Evolutionary conservation across 2,797 vertebrate species (phyloP).

Genomic region (Atherinosoma microstoma): DNA sequence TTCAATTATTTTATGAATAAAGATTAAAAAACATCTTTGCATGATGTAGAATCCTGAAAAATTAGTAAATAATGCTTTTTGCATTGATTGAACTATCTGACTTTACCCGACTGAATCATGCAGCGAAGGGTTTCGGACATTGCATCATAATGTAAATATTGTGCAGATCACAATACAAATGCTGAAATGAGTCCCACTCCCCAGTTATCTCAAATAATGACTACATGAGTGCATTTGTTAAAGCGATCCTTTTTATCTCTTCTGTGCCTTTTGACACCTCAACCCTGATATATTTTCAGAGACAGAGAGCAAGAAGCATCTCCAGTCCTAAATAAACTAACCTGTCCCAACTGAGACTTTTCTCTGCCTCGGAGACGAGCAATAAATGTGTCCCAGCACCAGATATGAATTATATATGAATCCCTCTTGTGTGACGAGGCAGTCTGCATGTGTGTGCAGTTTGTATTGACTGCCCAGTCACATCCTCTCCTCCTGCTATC

Average conservation of each 20-base stretch:
- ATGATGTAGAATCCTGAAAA: too few species aligned
- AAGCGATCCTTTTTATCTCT: background rate
- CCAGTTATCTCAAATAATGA: background rate
- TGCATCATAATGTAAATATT: background rate
- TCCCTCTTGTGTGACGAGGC: slow-evolving; percentile 49
- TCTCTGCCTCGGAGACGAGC: slow-evolving; percentile 42
- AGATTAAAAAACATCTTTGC: too few species aligned
- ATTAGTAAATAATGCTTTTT: too few species aligned
- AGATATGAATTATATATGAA: slow-evolving; percentile 67
- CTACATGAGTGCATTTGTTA: too few species aligned
- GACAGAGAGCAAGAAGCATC: background rate
- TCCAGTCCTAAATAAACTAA: slow-evolving; percentile 39
- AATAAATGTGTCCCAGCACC: slow-evolving; percentile 47
- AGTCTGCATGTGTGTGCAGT: background rate
- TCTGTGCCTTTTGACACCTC: background rate
- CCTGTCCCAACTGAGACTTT: slow-evolving; percentile 29
- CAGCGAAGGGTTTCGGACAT: too few species aligned
- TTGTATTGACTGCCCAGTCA: slow-evolving; percentile 62
- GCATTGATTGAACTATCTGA: too few species aligned
- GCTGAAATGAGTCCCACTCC: background rate
- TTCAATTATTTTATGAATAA: background rate
- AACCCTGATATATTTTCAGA: background rate
- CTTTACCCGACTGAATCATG: too few species aligned
- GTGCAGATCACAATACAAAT: background rate
- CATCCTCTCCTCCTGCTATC: slow-evolving; percentile 56